Base-by-base conservation (phyloP, 2,113 vertebrate species). In the Dinomys branickii region DNA sequence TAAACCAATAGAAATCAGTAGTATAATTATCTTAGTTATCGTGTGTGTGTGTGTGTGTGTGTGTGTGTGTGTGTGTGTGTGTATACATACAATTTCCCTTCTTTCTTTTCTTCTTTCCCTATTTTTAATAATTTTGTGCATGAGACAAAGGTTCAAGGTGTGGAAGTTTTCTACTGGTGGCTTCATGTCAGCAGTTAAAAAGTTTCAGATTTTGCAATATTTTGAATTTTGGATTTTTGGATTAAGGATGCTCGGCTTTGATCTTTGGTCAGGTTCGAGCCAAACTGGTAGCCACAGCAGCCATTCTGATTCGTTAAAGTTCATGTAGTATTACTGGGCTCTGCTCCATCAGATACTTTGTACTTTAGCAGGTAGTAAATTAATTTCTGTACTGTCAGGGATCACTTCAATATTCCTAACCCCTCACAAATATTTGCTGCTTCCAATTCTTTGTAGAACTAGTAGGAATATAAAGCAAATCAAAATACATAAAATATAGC, bases 331-430 rank as follows among this genome's bases (percentile, higher is more conserved):
- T 77, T 24, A 13, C 13, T 94, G 14, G 58, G 7, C 35, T 96
- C 47, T 93, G 16, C 90, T 19, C 26, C 10, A 73, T 24, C 17
- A n/a, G 35, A 6, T 52, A 35, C 89, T 95, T 88, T 89, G 24
- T 77, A 54, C 17, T 82, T 82, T 87, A 88, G 65, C 33, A 86
- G 71, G 47, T 75, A 71, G 38, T 9, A 54, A 50, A 44, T 71
- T 54, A 67, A 90, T 96, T 87, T 94, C 80, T 47, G 11, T 85
- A 47, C 90, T 85, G 47, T 86, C 59, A 85, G 26, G 65, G 38
- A 59, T 85, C 22, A 35, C 33, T 94, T 88, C 35, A 95, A 28
- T 47, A 26, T 50, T 90, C 92, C 35, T 67, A 61, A 22, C 2
- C 3, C 35, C 65, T 69, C 47, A 92, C 65, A 83, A 90, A 35